Percentiles rank a stretch among this genome's conserved stretches.
phyloP scores from a whole-genome alignment of 1,140 invertebrate species.

The Cotesia typhae region DNA sequence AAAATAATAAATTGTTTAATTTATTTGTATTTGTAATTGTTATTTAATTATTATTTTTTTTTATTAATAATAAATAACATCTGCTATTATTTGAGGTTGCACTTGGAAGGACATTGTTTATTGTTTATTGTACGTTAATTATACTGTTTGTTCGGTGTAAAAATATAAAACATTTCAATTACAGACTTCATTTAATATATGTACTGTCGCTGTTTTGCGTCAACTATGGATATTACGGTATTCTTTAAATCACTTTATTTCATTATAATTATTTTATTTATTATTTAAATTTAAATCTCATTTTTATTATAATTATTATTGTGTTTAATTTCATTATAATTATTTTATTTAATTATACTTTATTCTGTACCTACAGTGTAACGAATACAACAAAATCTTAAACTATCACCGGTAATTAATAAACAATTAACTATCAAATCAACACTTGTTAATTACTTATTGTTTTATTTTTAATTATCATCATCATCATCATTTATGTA shows the following conservation, averaged over 20 bases:
- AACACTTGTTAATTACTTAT: too few relatives aligned
- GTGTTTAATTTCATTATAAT: neutral
- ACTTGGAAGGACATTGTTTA: slow-evolving; percentile 62
- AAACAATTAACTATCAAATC: too few relatives aligned
- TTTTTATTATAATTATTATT: slow-evolving; percentile 27
- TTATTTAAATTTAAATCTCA: neutral
- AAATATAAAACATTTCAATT: slow-evolving; percentile 64
- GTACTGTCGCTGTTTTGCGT: slow-evolving; percentile 48
- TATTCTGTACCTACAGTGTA: neutral
- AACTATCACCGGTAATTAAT: too few relatives aligned
- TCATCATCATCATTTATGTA: too few relatives aligned
- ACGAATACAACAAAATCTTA: too few relatives aligned
- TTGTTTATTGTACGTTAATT: slow-evolving; percentile 47
- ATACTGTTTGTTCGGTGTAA: slow-evolving; percentile 55
- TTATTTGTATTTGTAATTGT: too few relatives aligned
- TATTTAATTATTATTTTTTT: too few relatives aligned
- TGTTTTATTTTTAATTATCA: too few relatives aligned
- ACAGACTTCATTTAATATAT: slow-evolving; percentile 49
- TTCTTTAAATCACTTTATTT: slow-evolving; percentile 43
- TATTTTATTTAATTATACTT: slow-evolving; percentile 6
- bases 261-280: slow-evolving; percentile 30
- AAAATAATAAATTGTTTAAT: slow-evolving; percentile 54
- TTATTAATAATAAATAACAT: slow-evolving; percentile 47
- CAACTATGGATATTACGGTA: slow-evolving; percentile 46
- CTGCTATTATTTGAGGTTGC: slow-evolving; percentile 60